These are phyloP conservation scores for Lasaia peninsularis DNA, from an alignment of 1,140 invertebrate species.

Conservation along the genomic window DNA sequence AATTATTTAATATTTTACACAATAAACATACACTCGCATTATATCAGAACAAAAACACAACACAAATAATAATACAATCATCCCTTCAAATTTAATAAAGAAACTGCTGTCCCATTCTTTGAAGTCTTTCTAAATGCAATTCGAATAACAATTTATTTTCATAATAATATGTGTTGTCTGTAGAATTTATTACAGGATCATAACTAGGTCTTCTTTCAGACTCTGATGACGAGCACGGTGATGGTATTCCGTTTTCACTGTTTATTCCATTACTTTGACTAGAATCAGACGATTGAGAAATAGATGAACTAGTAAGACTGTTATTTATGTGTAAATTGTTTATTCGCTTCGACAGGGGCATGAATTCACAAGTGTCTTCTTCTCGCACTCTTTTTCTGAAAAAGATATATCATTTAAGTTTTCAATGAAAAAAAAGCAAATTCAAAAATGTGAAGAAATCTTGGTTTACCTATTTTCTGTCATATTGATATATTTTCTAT, in stretches of 20 bases:
- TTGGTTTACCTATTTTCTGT: constrained; percentile 65
- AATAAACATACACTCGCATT: constrained; percentile 4
- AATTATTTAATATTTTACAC: constrained; percentile 2
- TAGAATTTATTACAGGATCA: constrained; percentile 67
- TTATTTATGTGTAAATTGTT: constrained; percentile 87
- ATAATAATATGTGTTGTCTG: constrained; percentile 70
- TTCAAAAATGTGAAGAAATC: neutral
- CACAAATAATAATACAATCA: constrained; percentile 36
- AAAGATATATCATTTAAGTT: constrained; percentile 6
- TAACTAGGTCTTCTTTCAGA: constrained; percentile 63
- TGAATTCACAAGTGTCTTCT: constrained; percentile 85
- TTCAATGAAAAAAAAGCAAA: neutral
- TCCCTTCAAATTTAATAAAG: constrained; percentile 56
- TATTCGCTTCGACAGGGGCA: constrained; percentile 86
- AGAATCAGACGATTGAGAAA: constrained; percentile 46
- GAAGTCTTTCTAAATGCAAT: constrained; percentile 74
- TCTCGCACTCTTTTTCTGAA: constrained; percentile 82
- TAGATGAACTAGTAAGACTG: constrained; percentile 43
- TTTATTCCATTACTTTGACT: constrained; percentile 54
- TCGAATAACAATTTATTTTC: constrained; percentile 76
- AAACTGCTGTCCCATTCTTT: constrained; percentile 71
- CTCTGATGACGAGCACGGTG: constrained; percentile 47
- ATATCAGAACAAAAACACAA: constrained; percentile 20
- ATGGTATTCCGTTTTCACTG: constrained; percentile 49
- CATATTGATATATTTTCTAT: constrained; percentile 44